These are phyloP conservation scores for Pygocentrus nattereri DNA, from an alignment of 2,797 vertebrate genomes.

Conservation along the genomic window DNA sequence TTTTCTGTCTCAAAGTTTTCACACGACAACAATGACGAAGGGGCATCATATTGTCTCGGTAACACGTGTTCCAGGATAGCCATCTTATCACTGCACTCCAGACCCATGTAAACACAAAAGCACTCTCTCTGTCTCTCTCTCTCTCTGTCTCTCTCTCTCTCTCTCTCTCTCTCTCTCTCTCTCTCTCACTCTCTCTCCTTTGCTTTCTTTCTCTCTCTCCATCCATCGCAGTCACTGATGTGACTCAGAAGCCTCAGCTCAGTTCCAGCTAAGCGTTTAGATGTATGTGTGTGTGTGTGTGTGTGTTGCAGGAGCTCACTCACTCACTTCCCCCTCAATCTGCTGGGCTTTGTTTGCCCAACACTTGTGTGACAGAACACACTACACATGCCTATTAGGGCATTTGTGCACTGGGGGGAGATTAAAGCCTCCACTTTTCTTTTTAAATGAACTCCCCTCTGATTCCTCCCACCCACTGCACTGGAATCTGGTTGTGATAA, in stretches of 20 bases:
- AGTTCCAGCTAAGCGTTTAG: slow-evolving; percentile 39
- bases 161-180: slow-evolving; percentile 25
- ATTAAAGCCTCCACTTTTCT: slow-evolving; percentile 62
- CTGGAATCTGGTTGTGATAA: slow-evolving; percentile 60
- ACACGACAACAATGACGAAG: slow-evolving; percentile 65
- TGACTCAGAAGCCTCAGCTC: slow-evolving; percentile 53
- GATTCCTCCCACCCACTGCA: slow-evolving; percentile 52
- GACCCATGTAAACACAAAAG: slow-evolving; percentile 70
- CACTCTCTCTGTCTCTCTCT: slow-evolving; percentile 26
- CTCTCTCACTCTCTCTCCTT: slow-evolving; percentile 29
- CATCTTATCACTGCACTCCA: slow-evolving; percentile 72
- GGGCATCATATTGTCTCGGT: slow-evolving; percentile 68
- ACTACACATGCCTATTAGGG: slow-evolving; percentile 65
- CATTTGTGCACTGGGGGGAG: slow-evolving; percentile 58
- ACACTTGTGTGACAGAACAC: slow-evolving; percentile 63
- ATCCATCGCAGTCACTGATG: slow-evolving; percentile 57
- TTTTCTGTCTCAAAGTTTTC: slow-evolving; percentile 59
- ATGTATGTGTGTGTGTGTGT: slow-evolving; percentile 35
- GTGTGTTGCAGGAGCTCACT: slow-evolving; percentile 42
- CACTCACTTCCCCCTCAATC: slow-evolving; percentile 62
- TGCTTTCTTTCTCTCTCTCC: slow-evolving; percentile 32
- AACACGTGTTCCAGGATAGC: slow-evolving; percentile 67
- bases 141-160: slow-evolving; percentile 20
- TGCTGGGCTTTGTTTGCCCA: slow-evolving; percentile 63
- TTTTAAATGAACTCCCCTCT: slow-evolving; percentile 63